phyloP scores from a whole-genome alignment of 1,140 invertebrate genomes.

The Ceratoteleas bidentatus region DNA sequence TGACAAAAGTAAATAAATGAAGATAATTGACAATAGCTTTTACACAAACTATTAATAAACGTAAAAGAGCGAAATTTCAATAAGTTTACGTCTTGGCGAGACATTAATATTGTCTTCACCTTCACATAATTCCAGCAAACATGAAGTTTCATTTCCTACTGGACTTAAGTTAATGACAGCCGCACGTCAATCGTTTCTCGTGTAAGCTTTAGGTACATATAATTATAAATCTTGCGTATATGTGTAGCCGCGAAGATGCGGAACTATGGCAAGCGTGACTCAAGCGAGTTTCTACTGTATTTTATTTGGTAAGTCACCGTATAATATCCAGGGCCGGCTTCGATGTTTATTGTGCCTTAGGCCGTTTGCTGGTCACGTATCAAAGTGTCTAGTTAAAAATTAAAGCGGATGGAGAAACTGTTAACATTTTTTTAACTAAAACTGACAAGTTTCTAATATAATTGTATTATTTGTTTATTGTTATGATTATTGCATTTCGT shows the following conservation, averaged over 20 bases:
- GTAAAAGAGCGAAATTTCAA: too few species aligned
- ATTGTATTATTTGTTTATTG: too few species aligned
- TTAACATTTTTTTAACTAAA: neutral
- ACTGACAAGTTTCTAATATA: neutral
- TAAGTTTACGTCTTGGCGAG: conserved; percentile 7
- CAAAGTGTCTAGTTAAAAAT: conserved; percentile 24
- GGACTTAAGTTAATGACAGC: conserved; percentile 34
- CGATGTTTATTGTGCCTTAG: conserved; percentile 36
- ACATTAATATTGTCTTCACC: conserved; percentile 27
- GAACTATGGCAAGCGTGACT: conserved; percentile 43
- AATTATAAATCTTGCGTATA: conserved; percentile 18
- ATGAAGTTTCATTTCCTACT: conserved; percentile 42
- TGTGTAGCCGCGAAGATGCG: conserved; percentile 11
- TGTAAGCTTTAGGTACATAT: conserved; percentile 23
- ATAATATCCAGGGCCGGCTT: conserved; percentile 53
- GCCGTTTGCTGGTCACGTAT: conserved; percentile 28
- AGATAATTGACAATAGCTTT: too few species aligned
- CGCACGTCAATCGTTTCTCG: conserved; percentile 26
- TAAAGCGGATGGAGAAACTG: conserved; percentile 2
- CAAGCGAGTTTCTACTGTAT: conserved; percentile 39
- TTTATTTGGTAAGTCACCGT: conserved; percentile 47
- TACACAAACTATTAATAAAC: too few species aligned
- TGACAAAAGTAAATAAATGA: too few species aligned
- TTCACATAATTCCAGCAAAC: conserved; percentile 18
- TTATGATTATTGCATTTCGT: too few species aligned